Evolutionary conservation across 2,888 invertebrate genomes (phyloP).

Genomic region (Drosophila mettleri): DNA sequence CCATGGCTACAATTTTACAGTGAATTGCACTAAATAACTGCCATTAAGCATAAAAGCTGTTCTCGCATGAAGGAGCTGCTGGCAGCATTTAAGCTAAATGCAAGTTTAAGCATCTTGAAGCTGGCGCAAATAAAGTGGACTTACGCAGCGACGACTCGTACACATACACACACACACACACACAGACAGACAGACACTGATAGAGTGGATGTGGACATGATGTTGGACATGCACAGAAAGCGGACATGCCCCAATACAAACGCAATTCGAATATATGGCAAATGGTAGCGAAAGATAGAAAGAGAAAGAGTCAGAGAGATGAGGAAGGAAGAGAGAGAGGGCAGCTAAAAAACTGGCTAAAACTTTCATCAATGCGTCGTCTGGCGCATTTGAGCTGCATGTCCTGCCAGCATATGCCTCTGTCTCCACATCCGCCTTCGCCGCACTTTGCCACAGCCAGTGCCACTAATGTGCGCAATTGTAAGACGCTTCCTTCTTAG

Average conservation of each 20-base stretch:
- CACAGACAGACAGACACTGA: slow-evolving; percentile 12
- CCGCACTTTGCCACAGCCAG: slow-evolving; percentile 30
- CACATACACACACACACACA: slow-evolving; percentile 15
- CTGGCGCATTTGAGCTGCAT: slow-evolving; percentile 42
- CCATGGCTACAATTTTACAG: slow-evolving; percentile 74
- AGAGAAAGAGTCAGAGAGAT: background rate
- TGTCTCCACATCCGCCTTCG: slow-evolving; percentile 7
- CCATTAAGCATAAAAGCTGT: slow-evolving; percentile 81
- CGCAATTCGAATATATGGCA: slow-evolving; percentile 46
- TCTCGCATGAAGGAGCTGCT: slow-evolving; percentile 75
- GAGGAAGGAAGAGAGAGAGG: too few relatives aligned
- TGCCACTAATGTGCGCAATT: slow-evolving; percentile 75
- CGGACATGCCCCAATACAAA: slow-evolving; percentile 41
- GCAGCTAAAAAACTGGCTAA: slow-evolving; percentile 44
- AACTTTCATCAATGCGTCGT: slow-evolving; percentile 69
- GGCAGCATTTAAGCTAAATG: slow-evolving; percentile 77
- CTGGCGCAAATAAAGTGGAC: slow-evolving; percentile 73
- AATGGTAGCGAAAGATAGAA: slow-evolving; percentile 37
- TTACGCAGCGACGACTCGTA: slow-evolving; percentile 50
- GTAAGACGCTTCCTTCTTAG: slow-evolving; percentile 51
- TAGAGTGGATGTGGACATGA: slow-evolving; percentile 13
- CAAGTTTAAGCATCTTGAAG: slow-evolving; percentile 70
- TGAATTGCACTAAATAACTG: slow-evolving; percentile 80
- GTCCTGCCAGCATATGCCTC: slow-evolving; percentile 23
- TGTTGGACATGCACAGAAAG: slow-evolving; percentile 14